These are phyloP conservation scores for Onychostruthus taczanowskii DNA, from an alignment of 2,113 vertebrate genomes.

Conservation along the genomic window DNA sequence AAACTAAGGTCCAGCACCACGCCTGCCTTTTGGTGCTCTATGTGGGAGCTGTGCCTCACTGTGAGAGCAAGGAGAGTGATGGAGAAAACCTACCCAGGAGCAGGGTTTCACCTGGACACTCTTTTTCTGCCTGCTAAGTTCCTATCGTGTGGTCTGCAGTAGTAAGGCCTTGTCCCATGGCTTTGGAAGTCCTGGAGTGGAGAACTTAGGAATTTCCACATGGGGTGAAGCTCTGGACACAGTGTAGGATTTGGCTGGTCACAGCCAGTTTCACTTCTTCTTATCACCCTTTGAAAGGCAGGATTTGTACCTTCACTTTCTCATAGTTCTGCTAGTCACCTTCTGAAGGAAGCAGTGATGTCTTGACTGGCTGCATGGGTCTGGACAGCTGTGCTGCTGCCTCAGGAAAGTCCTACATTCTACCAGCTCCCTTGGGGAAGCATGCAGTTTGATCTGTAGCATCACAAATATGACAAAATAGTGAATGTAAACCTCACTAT, in stretches of 20 bases:
- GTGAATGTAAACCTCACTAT: background rate
- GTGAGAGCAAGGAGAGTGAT: background rate
- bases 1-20: background rate
- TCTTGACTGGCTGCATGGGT: background rate
- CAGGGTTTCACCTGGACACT: background rate
- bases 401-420: background rate
- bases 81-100: background rate
- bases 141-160: fast-evolving
- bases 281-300: background rate
- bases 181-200: background rate
- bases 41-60: background rate
- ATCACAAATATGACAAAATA: background rate
- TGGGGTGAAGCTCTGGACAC: background rate
- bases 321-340: background rate
- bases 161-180: background rate
- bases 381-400: background rate
- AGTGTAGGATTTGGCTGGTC: background rate
- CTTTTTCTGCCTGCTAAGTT: background rate
- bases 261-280: background rate
- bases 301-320: background rate
- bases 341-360: background rate
- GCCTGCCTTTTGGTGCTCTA: fast-evolving
- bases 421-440: background rate
- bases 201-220: background rate
- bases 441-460: background rate